These are phyloP conservation scores for Thaumetopoea pityocampa DNA, from an alignment of 1,140 invertebrate genomes.

Conservation along the genomic window DNA sequence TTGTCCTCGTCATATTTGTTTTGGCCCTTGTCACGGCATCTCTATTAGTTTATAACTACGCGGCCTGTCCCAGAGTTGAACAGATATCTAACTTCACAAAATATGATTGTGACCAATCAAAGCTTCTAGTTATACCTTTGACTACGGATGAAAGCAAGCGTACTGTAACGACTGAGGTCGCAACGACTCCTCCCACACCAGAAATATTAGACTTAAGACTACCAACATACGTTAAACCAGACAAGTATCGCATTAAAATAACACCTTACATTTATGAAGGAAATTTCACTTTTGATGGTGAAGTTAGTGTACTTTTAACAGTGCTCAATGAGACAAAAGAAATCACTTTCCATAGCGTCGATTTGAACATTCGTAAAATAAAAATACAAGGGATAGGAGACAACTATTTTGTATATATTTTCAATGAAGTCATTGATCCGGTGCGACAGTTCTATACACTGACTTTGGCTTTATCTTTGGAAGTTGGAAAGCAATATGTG, in stretches of 20 bases:
- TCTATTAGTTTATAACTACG: constrained; percentile 82
- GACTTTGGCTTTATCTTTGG: constrained; percentile 76
- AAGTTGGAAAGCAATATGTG: constrained; percentile 78
- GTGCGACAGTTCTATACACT: constrained; percentile 86
- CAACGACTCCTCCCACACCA: constrained; percentile 28
- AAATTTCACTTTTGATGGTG: constrained; percentile 87
- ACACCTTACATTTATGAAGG: constrained; percentile 83
- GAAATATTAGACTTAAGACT: constrained; percentile 75
- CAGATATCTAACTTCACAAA: constrained; percentile 57
- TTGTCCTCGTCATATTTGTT: constrained; percentile 72
- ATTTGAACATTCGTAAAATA: constrained; percentile 79
- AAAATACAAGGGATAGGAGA: constrained; percentile 62
- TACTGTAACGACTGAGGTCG: constrained; percentile 48
- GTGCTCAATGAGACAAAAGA: constrained; percentile 81
- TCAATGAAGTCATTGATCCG: constrained; percentile 77
- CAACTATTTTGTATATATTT: constrained; percentile 39
- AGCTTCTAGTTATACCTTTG: constrained; percentile 63
- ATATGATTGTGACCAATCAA: constrained; percentile 57
- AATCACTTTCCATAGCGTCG: constrained; percentile 86
- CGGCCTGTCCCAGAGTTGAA: constrained; percentile 76
- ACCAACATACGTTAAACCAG: constrained; percentile 79
- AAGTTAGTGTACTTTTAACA: constrained; percentile 81
- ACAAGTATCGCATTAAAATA: constrained; percentile 82
- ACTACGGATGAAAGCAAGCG: constrained; percentile 43
- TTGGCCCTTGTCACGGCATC: constrained; percentile 78